These are phyloP conservation scores for Anser cygnoides DNA, from an alignment of 2,113 vertebrate species.

Conservation along the genomic window DNA sequence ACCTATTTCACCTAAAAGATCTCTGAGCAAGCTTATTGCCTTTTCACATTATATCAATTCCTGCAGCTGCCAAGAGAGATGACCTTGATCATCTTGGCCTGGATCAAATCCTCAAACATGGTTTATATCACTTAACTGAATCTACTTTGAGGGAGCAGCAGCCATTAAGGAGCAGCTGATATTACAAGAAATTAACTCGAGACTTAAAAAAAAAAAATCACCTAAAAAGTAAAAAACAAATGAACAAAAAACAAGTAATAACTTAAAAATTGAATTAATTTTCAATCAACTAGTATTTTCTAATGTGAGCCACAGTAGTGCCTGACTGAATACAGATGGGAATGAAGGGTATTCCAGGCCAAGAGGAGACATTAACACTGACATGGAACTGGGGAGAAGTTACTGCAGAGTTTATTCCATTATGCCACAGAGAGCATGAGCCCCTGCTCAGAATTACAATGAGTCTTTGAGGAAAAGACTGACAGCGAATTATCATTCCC, in stretches of 20 bases:
- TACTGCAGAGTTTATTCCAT: constrained; percentile 1
- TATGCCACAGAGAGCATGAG: not conserved
- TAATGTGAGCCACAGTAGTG: not conserved
- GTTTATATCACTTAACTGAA: not conserved
- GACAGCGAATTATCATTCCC: not conserved
- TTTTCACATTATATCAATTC: not conserved
- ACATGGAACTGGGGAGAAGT: not conserved
- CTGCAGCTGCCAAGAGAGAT: not conserved
- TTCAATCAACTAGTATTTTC: constrained; percentile 36
- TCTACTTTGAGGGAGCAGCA: not conserved
- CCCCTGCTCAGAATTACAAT: not conserved
- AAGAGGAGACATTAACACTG: not conserved
- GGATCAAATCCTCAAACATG: not conserved
- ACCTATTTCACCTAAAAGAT: not conserved
- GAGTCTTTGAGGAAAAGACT: not conserved
- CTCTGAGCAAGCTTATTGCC: not conserved
- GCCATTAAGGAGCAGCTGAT: not conserved
- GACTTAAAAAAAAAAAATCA: not conserved
- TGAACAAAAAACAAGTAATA: not conserved
- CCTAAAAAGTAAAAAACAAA: not conserved
- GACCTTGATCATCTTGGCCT: not conserved
- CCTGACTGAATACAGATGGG: constrained; percentile 38
- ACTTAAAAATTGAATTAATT: constrained; percentile 23
- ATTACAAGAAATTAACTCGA: constrained; percentile 7
- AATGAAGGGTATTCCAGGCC: constrained; percentile 21